Conservation (phyloP, 2,113 vertebrate genomes). For the Poeciliopsis retropinna region DNA sequence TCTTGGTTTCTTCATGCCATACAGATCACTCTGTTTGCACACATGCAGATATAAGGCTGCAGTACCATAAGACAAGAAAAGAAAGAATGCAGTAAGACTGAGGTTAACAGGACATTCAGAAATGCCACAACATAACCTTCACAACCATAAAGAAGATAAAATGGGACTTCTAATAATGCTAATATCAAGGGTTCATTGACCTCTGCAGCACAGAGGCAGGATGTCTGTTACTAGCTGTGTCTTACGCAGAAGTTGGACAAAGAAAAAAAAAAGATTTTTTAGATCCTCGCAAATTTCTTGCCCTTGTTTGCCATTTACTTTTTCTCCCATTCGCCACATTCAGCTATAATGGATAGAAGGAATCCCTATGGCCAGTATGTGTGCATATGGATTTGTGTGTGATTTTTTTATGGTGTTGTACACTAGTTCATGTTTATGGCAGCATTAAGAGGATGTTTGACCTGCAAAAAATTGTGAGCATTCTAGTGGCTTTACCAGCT, state of each 20-base stretch:
- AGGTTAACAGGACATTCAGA: slow-evolving; percentile 49
- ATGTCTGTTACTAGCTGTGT: slow-evolving; percentile 42
- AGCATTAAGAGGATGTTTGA: slow-evolving; percentile 35
- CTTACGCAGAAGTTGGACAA: slow-evolving; percentile 18
- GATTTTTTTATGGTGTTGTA: slow-evolving; percentile 19
- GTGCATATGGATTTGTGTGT: slow-evolving; percentile 21
- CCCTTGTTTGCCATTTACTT: slow-evolving; percentile 23
- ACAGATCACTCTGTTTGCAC: not conserved
- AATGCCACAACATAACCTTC: slow-evolving; percentile 54
- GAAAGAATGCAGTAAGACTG: not conserved
- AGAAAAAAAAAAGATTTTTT: not conserved
- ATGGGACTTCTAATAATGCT: slow-evolving; percentile 67
- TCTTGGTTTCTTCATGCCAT: too few species aligned
- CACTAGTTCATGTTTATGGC: slow-evolving; percentile 11
- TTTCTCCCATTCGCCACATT: slow-evolving; percentile 32
- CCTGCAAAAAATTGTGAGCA: slow-evolving; percentile 9
- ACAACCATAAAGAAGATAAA: slow-evolving; percentile 64
- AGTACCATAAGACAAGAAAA: not conserved
- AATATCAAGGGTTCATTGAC: slow-evolving; percentile 63
- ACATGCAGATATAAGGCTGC: not conserved
- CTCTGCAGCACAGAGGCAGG: slow-evolving; percentile 46
- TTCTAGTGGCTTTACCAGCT: slow-evolving; percentile 39
- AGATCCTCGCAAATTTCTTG: slow-evolving; percentile 22
- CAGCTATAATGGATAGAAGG: slow-evolving; percentile 57
- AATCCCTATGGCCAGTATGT: slow-evolving; percentile 32